Evolutionary conservation across 1,140 invertebrate genomes (phyloP).

Genomic region (Brachionus rotundiformis): DNA sequence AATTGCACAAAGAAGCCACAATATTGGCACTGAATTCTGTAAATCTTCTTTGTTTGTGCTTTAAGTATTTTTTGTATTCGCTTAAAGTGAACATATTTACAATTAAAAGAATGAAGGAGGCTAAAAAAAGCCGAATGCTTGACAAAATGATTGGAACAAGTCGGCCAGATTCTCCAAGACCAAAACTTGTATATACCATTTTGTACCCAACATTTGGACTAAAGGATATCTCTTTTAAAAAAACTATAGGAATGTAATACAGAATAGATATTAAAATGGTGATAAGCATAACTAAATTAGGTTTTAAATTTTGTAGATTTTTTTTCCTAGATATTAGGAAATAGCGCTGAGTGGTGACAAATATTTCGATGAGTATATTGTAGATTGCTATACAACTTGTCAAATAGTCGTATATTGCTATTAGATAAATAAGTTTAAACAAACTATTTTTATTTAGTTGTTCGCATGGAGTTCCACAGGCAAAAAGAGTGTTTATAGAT

Average conservation of each 20-base stretch:
- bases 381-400: background rate
- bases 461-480: background rate
- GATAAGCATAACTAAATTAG: background rate
- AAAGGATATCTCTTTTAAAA: background rate
- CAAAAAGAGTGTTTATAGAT: background rate
- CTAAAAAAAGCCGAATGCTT: background rate
- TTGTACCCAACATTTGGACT: background rate
- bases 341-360: background rate
- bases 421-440: background rate
- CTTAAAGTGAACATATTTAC: background rate
- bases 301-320: background rate
- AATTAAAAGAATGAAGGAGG: background rate
- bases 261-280: background rate
- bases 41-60: background rate
- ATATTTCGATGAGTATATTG: constrained; percentile 18
- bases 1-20: background rate
- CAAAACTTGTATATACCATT: constrained; percentile 14
- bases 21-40: background rate
- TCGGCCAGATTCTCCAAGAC: background rate
- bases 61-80: constrained; percentile 3
- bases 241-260: background rate
- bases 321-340: constrained; percentile 16
- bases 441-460: background rate
- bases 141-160: background rate
- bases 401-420: constrained; percentile 12